Percentiles rank a stretch among this genome's conserved stretches.
These are phyloP conservation scores for Bacillus rossius DNA, from an alignment of 1,140 invertebrate genomes.

Conservation along the genomic window DNA sequence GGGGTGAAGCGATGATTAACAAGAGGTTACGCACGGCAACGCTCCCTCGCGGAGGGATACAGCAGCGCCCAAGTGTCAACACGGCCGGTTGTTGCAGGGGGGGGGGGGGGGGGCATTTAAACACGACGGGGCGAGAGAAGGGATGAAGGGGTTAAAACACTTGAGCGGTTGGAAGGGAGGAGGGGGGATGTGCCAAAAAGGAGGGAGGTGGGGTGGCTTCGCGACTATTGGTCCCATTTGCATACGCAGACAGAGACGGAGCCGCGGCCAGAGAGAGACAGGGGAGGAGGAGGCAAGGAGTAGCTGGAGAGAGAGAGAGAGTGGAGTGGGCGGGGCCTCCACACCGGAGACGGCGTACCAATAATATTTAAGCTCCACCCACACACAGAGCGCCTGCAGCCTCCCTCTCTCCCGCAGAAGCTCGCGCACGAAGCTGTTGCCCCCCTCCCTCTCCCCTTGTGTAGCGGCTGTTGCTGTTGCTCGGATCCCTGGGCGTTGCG, in stretches of 20 bases:
- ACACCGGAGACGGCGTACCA: conserved; percentile 5
- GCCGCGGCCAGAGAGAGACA: neutral
- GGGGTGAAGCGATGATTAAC: no score
- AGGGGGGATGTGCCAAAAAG: neutral
- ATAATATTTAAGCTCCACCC: conserved; percentile 10
- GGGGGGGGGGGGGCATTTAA: neutral
- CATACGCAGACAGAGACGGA: neutral
- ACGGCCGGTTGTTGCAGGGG: neutral
- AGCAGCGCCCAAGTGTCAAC: no score
- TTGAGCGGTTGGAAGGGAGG: no score
- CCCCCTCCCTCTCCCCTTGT: no score
- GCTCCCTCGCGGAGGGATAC: no score
- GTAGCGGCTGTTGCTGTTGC: no score
- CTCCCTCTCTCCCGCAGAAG: neutral
- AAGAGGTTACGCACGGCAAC: no score
- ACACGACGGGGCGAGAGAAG: neutral
- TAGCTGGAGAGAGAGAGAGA: neutral
- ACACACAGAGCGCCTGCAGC: neutral
- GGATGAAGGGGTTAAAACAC: conserved; percentile 5
- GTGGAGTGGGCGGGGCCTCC: conserved; percentile 3
- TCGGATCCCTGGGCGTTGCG: no score
- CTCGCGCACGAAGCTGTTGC: neutral
- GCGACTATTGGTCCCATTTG: conserved; percentile 10
- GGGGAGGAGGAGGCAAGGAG: neutral
- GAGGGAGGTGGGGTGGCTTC: neutral